Conservation (phyloP, 2,113 vertebrate species). For the Cyprinodon variegatus region DNA sequence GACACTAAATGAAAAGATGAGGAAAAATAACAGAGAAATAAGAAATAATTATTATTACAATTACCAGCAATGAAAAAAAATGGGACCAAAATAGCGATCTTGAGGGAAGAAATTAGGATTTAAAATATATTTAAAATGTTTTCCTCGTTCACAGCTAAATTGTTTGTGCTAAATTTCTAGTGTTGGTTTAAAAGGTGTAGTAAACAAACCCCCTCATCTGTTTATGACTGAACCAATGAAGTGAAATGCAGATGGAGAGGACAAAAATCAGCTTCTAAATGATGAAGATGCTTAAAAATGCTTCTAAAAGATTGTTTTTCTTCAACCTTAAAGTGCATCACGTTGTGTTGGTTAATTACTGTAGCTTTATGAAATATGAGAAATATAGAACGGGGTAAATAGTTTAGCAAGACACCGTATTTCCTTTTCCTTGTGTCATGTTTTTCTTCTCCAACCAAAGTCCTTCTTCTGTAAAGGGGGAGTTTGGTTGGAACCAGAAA, state of each 20-base stretch:
- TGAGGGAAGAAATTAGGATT: too few species aligned
- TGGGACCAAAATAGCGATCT: too few species aligned
- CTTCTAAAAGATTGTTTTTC: background rate
- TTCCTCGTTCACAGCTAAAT: background rate
- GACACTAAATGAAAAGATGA: too few species aligned
- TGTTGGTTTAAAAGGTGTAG: background rate
- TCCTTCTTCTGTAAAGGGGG: too few species aligned
- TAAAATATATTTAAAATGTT: too few species aligned
- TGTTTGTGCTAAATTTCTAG: too few species aligned
- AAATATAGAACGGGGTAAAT: background rate
- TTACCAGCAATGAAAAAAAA: too few species aligned
- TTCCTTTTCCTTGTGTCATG: too few species aligned
- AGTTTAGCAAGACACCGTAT: background rate
- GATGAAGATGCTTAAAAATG: background rate
- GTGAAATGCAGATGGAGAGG: background rate
- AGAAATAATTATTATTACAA: too few species aligned
- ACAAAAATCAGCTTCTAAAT: background rate
- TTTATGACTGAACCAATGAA: too few species aligned
- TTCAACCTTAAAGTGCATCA: background rate
- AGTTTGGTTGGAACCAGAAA: background rate
- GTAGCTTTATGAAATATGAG: too few species aligned
- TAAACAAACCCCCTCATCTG: too few species aligned
- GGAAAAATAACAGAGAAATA: background rate
- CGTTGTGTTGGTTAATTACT: background rate
- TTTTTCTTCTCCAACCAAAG: background rate